Evolutionary conservation across 2,113 vertebrate species (phyloP), one percentile per base, ranked within the genome.

Genomic region (Sinosuthora webbiana): DNA sequence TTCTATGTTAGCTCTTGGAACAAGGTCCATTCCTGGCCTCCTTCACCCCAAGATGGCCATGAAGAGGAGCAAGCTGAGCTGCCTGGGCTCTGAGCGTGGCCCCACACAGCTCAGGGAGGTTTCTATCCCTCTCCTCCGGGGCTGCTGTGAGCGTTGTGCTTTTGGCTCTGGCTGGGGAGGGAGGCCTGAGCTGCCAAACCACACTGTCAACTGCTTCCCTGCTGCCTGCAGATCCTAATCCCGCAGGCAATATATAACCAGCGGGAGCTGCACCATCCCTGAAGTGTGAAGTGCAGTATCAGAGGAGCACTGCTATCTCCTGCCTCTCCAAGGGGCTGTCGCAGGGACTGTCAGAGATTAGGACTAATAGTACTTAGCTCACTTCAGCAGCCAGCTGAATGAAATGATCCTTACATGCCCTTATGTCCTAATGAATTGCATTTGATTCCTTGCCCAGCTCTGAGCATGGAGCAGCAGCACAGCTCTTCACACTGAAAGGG

Each of bases 161-260:
- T 15, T 77, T 20, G 6, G 88, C 2, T 2, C 88, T 63, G 83
- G 59, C 71, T 5, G 1, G 73, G 84, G 87, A 83, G 35, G 35
- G 68, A 91, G 73, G 76, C 64, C 59, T 39, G 71, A 39, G 91
- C 83, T 94, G 93, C 94, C 90, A 95, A 97, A 97, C 90, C 95
- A 95, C 85, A 77, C 14, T 89, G 88, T 95, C 68, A 93, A 56
- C 87, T 83, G 77, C 83, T 94, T 81, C n/a, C 2, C 93, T 70
- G 68, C 93, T 95, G 92, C 94, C 90, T 92, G 79, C 33, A 78
- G 77, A 59, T 80, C 94, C 55, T 7, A 63, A 49, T 90, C 84
- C 93, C 35, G 0, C 93, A 77, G 79, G 85, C 93, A 83, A 53
- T 70, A 49, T 47, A 74, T 42, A 93, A 86, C 90, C 93, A 92